Evolutionary conservation across 2,113 vertebrate species (phyloP).

Genomic region (Nibea coibor): DNA sequence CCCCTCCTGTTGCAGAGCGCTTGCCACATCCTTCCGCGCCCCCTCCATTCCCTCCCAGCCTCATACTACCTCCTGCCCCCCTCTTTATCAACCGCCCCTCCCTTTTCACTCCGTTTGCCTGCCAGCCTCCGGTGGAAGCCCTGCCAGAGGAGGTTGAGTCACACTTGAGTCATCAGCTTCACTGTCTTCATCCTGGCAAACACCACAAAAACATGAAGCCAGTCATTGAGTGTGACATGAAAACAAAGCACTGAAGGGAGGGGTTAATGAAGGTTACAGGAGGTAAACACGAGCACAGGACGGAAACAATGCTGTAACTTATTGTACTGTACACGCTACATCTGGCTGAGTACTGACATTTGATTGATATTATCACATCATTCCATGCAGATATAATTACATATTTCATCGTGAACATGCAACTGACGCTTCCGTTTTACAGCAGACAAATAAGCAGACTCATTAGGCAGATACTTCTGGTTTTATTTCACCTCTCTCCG

Average conservation of each 20-base stretch:
- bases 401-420: not conserved
- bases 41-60: slow-evolving; percentile 31
- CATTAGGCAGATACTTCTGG: too few species aligned
- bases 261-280: slow-evolving; percentile 37
- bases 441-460: not conserved
- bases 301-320: slow-evolving; percentile 4
- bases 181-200: slow-evolving; percentile 67
- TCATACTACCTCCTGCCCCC: slow-evolving; percentile 50
- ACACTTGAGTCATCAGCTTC: slow-evolving; percentile 73
- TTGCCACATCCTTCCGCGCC: slow-evolving; percentile 81
- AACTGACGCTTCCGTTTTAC: not conserved
- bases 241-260: slow-evolving; percentile 38
- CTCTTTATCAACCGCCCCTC: not conserved
- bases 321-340: not conserved
- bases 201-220: slow-evolving; percentile 42
- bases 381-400: not conserved
- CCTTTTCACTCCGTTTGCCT: slow-evolving; percentile 31
- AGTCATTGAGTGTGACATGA: slow-evolving; percentile 37
- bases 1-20: slow-evolving; percentile 70
- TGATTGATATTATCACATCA: not conserved
- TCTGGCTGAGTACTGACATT: not conserved
- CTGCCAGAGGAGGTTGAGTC: slow-evolving; percentile 81
- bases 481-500: not conserved
- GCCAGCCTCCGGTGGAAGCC: slow-evolving; percentile 77
- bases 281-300: slow-evolving; percentile 27